A percentile compares a stretch with the other conserved stretches of the same genome.
Evolutionary conservation across 2,888 invertebrate species (phyloP).

Genomic region (Yponomeuta sedellus): DNA sequence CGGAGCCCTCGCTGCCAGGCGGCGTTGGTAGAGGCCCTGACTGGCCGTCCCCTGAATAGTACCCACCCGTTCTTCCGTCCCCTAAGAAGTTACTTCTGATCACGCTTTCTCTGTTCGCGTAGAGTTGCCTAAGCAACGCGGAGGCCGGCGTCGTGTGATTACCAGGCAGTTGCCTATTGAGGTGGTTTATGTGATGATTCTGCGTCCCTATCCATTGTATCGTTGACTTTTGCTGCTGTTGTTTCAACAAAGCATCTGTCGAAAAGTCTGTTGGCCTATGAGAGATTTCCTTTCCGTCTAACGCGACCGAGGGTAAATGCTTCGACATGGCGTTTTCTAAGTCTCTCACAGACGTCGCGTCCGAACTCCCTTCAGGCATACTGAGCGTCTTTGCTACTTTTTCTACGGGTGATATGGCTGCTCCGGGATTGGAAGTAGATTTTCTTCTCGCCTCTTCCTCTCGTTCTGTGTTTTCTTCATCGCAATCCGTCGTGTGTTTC

Average conservation of each 20-base stretch:
- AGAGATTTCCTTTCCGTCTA: conserved; percentile 72
- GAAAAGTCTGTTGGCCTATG: conserved; percentile 91
- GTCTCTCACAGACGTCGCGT: conserved; percentile 87
- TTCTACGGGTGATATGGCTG: conserved; percentile 60
- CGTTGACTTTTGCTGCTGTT: conserved; percentile 84
- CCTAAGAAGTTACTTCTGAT: conserved; percentile 88
- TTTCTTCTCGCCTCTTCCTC: conserved; percentile 66
- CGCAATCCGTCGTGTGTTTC: conserved; percentile 64
- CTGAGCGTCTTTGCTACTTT: conserved; percentile 58
- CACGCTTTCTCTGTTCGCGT: conserved; percentile 95
- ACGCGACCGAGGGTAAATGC: conserved; percentile 82
- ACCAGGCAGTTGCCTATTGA: conserved; percentile 77
- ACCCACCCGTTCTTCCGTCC: conserved; percentile 65
- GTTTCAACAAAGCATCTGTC: conserved; percentile 88
- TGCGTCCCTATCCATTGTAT: conserved; percentile 97
- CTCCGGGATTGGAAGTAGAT: conserved; percentile 59
- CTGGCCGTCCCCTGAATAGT: conserved; percentile 77
- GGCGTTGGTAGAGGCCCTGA: conserved; percentile 90
- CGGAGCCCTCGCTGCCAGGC: conserved; percentile 89
- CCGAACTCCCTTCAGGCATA: conserved; percentile 57
- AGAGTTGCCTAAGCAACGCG: conserved; percentile 90
- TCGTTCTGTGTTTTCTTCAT: conserved; percentile 51
- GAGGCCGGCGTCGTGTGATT: conserved; percentile 87
- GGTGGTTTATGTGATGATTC: conserved; percentile 77
- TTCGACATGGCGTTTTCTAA: conserved; percentile 98